phyloP scores from a whole-genome alignment of 2,113 vertebrate species.

The Tonatia bakeri region DNA sequence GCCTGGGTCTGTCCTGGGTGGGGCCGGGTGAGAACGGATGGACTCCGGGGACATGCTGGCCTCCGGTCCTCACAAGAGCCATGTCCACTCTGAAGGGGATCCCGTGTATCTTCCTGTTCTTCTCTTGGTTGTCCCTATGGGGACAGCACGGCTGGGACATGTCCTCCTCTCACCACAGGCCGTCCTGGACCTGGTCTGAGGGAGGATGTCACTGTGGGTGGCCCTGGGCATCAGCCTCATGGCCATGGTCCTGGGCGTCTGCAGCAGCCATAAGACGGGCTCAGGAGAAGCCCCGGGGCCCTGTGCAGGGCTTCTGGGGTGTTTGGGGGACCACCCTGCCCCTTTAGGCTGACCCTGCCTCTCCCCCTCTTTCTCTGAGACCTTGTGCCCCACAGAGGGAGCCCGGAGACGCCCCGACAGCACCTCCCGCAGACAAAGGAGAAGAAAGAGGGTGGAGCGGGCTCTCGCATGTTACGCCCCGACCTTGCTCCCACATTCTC shows the following conservation, averaged over 20 bases:
- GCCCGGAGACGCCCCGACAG: not conserved
- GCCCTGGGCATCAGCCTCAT: not conserved
- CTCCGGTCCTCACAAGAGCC: not conserved
- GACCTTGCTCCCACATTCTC: fast-evolving
- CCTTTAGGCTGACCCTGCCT: not conserved
- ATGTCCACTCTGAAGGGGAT: not conserved
- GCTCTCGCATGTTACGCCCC: fast-evolving
- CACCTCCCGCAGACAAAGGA: not conserved
- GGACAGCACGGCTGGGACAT: fast-evolving
- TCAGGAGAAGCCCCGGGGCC: not conserved
- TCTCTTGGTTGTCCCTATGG: fast-evolving
- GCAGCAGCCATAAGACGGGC: fast-evolving
- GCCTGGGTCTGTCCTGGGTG: not conserved
- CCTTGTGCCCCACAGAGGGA: not conserved
- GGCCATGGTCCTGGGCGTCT: not conserved
- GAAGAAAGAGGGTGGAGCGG: no score
- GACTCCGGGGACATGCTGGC: not conserved
- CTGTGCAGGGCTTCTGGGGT: not conserved
- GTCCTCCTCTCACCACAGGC: not conserved
- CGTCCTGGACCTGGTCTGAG: not conserved
- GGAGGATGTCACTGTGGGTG: fast-evolving
- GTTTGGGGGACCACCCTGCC: not conserved
- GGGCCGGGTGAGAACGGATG: fast-evolving
- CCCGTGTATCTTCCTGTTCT: not conserved
- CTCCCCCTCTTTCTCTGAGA: not conserved